These are phyloP conservation scores for Oncorhynchus kisutch DNA, from an alignment of 2,113 vertebrate species.

Conservation along the genomic window DNA sequence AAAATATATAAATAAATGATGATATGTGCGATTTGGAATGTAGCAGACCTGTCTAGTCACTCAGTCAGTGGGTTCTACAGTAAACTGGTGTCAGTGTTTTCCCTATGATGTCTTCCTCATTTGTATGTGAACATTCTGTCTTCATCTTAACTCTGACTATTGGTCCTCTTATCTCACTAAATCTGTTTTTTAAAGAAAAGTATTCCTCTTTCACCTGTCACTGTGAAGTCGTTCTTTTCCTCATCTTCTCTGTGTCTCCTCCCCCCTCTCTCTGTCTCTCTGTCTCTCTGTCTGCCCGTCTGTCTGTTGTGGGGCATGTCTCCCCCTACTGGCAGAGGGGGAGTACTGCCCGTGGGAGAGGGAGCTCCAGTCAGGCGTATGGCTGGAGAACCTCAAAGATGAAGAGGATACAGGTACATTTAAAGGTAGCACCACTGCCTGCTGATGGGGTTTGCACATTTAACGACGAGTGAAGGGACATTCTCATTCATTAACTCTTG, in stretches of 20 bases:
- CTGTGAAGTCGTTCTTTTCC: slow-evolving; percentile 20
- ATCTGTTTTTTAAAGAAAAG: background rate
- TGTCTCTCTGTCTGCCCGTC: background rate
- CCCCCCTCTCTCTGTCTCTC: background rate
- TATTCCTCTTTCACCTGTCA: slow-evolving; percentile 3
- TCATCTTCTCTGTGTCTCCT: background rate
- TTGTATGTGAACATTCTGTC: slow-evolving; percentile 1
- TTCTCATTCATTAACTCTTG: background rate
- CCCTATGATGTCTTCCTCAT: background rate
- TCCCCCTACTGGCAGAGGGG: slow-evolving; percentile 89
- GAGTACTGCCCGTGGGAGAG: slow-evolving; percentile 92
- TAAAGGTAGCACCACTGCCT: slow-evolving; percentile 85
- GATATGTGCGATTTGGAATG: background rate
- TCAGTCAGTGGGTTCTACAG: too few species aligned
- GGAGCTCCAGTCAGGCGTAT: slow-evolving; percentile 88
- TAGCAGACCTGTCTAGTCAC: background rate
- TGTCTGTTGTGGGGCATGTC: slow-evolving; percentile 65
- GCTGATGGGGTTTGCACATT: slow-evolving; percentile 58
- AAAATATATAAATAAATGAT: too few species aligned
- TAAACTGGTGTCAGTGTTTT: too few species aligned
- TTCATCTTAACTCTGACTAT: background rate
- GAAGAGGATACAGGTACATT: slow-evolving; percentile 89
- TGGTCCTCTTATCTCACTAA: background rate
- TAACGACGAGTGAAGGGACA: background rate
- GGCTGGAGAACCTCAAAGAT: slow-evolving; percentile 83